Evolutionary conservation across 1,140 invertebrate species (phyloP).

Genomic region (Aphaenogaster rudis): DNA sequence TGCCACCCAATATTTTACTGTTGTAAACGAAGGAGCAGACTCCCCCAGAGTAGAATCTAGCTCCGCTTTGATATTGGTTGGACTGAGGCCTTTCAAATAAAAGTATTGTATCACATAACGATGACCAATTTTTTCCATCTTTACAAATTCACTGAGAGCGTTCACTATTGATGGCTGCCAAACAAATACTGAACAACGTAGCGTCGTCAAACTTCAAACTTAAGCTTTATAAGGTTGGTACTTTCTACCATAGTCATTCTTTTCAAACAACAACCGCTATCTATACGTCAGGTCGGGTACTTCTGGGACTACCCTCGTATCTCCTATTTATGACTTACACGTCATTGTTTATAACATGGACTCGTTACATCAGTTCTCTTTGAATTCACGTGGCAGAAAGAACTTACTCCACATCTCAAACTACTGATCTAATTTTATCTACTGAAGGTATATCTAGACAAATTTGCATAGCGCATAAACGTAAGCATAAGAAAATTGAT

Average conservation of each 20-base stretch:
- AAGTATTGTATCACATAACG: conserved; percentile 48
- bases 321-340: too few relatives aligned
- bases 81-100: conserved; percentile 63
- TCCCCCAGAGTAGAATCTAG: conserved; percentile 66
- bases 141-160: conserved; percentile 34
- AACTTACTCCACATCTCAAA: too few relatives aligned
- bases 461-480: too few relatives aligned
- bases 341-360: too few relatives aligned
- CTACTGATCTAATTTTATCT: too few relatives aligned
- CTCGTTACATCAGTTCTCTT: too few relatives aligned
- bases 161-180: conserved; percentile 41
- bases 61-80: conserved; percentile 67
- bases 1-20: conserved; percentile 68
- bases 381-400: too few relatives aligned
- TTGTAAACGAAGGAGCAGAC: conserved; percentile 71
- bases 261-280: not conserved
- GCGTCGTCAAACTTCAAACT: not conserved
- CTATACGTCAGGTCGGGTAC: not conserved
- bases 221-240: conserved; percentile 12
- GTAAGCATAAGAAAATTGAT: too few relatives aligned
- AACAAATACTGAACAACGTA: conserved; percentile 9
- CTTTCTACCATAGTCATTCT: not conserved
- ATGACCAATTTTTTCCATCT: conserved; percentile 36
- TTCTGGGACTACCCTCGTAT: too few relatives aligned
- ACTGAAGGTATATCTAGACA: too few relatives aligned